Base-by-base conservation (phyloP, 2,113 vertebrate genomes). In the Ancistrus triradiatus region DNA sequence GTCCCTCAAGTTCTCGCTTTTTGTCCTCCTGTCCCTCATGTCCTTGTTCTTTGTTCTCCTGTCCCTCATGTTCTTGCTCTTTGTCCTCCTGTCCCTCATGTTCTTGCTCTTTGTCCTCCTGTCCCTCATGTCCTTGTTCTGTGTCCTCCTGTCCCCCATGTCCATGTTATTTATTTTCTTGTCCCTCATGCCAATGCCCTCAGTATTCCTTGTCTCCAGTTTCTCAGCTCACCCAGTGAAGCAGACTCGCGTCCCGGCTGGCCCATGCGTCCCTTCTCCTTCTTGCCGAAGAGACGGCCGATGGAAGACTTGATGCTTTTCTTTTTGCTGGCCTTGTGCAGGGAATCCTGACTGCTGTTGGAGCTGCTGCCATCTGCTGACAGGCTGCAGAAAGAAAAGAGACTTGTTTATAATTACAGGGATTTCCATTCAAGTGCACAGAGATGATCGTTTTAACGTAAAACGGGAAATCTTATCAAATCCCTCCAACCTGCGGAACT, bases 231-330 rank as follows among this genome's bases (percentile, higher is more conserved):
- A 95, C 92, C 92, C 11, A 93, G 84, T 51, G 91, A 93, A 24
- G 86, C 59, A 2, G 90, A 88, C 33, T 95, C 93, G 11, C 92
- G 84, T 1, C 91, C 92, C 0, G 90, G 86, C 14, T 83, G 89
- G 18, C 91, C 91, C 86, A 94, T 79, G 17, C 93, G 82, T 13
- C 91, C 93, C 63, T 95, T 95, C 69, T 95, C 93, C 70, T 93
- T 95, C 84, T 95, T 95, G 52, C 93, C 91, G 61, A 95, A 95
- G 33, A 95, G 89, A 3, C 93, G 88, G 2, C 92, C 91, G 31
- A 94, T 95, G 76, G 93, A 95, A 52, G 92, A 95, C 85, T 95
- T 95, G 84, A 95, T 95, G 85, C 93, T 95, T 74, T 95, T 95
- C 88, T 92, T 95, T 85, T 95, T 95, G 35, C 89, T 92, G 76